Evolutionary conservation across 2,113 vertebrate genomes (phyloP), one percentile per base, ranked within the genome.

Genomic region (Xiphophorus hellerii): DNA sequence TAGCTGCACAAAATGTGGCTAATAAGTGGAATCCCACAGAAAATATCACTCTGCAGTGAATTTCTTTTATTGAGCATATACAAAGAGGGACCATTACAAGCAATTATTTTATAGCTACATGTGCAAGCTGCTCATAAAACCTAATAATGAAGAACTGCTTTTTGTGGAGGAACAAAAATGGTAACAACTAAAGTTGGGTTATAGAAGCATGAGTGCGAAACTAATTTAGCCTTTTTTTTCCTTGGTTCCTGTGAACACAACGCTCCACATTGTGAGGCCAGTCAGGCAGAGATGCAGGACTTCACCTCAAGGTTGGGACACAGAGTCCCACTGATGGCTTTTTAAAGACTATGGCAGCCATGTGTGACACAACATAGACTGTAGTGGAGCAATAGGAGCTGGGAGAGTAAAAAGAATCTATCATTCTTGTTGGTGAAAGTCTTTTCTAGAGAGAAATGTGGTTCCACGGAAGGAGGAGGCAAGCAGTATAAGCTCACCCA

Each of bases 281-380:
- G 58, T 63, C 70, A 81, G 64, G 72, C 81, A 77, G 80, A 69
- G 75, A 76, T 67, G n/a, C 3, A 9, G n/a, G 35, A 39, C 75
- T 66, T 51, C 68, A 70, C 51, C 10, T 58, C 84, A 79, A 85
- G 83, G 84, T 62, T 76, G 75, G 66, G 71, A 70, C 84, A 91
- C 85, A 66, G 81, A 86, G 83, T 82, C 76, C 64, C 4, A 60
- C 72, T 89, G 83, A 92, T 89, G 79, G 87, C 28, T 71, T 91
- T 90, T 87, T 91, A 91, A 92, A 90, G 85, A 87, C 88, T 66
- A 8, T 31, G 70, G 68, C 78, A 71, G 30, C 69, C 87, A 78
- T 78, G 87, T 87, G 87, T 84, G 77, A 85, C 86, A 73, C 70
- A 44, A 74, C 80, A 58, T 29, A 28, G 54, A 73, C 48, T 35